Conservation (phyloP, 1,140 invertebrate species). For the Reticulitermes speratus region DNA sequence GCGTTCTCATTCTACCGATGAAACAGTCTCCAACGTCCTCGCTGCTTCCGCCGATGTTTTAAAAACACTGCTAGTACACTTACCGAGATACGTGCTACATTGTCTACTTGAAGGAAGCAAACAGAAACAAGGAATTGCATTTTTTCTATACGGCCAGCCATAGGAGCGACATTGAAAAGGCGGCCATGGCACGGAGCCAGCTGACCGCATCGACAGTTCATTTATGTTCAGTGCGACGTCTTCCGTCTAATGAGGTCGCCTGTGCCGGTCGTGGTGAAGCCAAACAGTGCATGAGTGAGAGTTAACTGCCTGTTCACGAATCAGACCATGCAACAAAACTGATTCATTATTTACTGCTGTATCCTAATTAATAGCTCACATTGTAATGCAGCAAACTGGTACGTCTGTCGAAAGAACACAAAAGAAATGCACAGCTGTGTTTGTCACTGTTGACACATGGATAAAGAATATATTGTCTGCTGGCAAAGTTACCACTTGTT, state of each 20-base stretch:
- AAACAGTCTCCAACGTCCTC: neutral
- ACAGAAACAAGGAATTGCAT: neutral
- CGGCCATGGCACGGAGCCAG: neutral
- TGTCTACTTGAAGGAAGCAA: neutral
- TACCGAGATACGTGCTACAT: neutral
- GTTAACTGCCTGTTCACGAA: neutral
- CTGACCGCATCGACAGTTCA: neutral
- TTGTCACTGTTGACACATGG: too few species aligned
- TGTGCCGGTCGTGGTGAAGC: neutral
- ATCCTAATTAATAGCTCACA: neutral
- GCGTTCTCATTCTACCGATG: neutral
- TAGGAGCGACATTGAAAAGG: constrained; percentile 11
- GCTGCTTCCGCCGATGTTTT: neutral
- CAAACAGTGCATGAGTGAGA: constrained; percentile 10
- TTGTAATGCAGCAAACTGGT: neutral
- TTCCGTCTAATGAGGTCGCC: neutral
- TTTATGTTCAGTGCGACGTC: neutral
- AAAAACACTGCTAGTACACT: neutral
- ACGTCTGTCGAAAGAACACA: neutral
- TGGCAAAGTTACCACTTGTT: too few species aligned
- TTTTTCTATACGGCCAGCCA: neutral
- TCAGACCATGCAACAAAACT: neutral
- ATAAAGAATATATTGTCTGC: too few species aligned
- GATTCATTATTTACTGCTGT: neutral
- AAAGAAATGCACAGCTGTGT: too few species aligned